These are phyloP conservation scores for Megalonaias nervosa DNA, from an alignment of 1,140 invertebrate species.

Conservation along the genomic window DNA sequence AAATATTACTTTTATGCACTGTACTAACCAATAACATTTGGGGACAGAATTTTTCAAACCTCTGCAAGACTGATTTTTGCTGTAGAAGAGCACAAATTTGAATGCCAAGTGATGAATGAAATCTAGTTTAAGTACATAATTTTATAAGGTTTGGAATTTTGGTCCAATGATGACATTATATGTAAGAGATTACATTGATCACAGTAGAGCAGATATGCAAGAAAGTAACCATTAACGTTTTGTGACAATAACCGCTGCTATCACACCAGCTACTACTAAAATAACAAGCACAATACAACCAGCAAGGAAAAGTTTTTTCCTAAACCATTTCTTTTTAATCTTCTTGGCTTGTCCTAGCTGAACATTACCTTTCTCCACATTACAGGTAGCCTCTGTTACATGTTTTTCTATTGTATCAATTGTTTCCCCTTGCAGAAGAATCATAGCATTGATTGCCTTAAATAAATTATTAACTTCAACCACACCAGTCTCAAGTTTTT, in stretches of 20 bases:
- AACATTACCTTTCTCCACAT: constrained; percentile 13
- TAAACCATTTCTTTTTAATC: constrained; percentile 20
- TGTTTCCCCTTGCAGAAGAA: constrained; percentile 33
- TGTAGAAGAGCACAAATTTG: too few species aligned
- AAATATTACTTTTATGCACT: too few species aligned
- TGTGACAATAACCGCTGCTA: constrained; percentile 22
- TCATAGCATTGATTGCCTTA: constrained; percentile 34
- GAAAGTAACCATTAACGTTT: background rate
- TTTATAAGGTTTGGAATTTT: too few species aligned
- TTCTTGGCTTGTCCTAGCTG: constrained; percentile 19
- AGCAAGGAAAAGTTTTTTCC: constrained; percentile 27
- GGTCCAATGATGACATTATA: too few species aligned
- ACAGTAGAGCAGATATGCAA: too few species aligned
- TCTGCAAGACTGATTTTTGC: too few species aligned
- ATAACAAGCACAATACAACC: constrained; percentile 19
- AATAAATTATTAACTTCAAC: constrained; percentile 31
- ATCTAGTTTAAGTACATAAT: too few species aligned
- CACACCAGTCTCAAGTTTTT: constrained; percentile 34
- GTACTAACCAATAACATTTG: too few species aligned
- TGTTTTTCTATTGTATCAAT: constrained; percentile 25
- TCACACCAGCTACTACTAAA: constrained; percentile 21
- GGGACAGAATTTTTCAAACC: too few species aligned
- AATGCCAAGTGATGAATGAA: too few species aligned
- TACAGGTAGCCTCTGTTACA: constrained; percentile 4
- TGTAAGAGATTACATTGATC: too few species aligned